phyloP scores from a whole-genome alignment of 2,888 invertebrate species.

The Germaria angustata region DNA sequence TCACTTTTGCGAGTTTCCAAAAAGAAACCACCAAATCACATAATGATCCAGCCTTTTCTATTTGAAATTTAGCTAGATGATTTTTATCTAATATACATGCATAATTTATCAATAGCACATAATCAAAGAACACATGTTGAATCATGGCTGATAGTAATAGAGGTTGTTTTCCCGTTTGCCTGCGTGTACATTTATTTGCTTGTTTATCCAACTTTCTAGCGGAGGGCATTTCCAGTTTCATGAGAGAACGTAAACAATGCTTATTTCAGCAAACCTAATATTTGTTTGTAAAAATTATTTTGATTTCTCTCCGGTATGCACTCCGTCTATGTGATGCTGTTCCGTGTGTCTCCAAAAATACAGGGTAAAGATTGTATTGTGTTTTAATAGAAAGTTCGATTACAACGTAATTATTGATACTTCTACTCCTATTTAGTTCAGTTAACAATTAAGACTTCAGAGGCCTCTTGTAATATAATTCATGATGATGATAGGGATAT shows the following conservation, averaged over 20 bases:
- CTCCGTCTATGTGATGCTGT: constrained; percentile 57
- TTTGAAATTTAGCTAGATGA: constrained; percentile 17
- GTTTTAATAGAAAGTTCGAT: constrained; percentile 28
- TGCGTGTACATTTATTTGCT: constrained; percentile 45
- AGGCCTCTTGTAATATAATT: constrained; percentile 77
- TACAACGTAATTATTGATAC: constrained; percentile 27
- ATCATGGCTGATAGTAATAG: constrained; percentile 23
- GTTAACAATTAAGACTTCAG: constrained; percentile 73
- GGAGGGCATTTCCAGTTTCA: constrained; percentile 58
- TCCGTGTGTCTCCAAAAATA: constrained; percentile 67
- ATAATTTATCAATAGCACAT: constrained; percentile 4
- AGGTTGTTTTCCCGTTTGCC: constrained; percentile 37
- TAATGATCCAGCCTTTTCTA: constrained; percentile 54
- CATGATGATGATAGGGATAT: constrained; percentile 80
- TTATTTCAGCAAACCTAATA: constrained; percentile 3
- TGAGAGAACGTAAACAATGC: constrained; percentile 21
- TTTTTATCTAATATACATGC: background rate
- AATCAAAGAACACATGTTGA: constrained; percentile 62
- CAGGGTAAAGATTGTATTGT: constrained; percentile 55
- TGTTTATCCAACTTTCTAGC: constrained; percentile 67
- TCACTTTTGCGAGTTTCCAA: constrained; percentile 26
- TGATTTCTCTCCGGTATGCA: constrained; percentile 57
- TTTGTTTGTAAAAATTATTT: background rate
- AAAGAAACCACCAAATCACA: constrained; percentile 56
- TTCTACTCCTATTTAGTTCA: constrained; percentile 49